A percentile compares a stretch with the other conserved stretches of the same genome.
Conservation (phyloP, 1,140 invertebrate species). For the Episyrphus balteatus region DNA sequence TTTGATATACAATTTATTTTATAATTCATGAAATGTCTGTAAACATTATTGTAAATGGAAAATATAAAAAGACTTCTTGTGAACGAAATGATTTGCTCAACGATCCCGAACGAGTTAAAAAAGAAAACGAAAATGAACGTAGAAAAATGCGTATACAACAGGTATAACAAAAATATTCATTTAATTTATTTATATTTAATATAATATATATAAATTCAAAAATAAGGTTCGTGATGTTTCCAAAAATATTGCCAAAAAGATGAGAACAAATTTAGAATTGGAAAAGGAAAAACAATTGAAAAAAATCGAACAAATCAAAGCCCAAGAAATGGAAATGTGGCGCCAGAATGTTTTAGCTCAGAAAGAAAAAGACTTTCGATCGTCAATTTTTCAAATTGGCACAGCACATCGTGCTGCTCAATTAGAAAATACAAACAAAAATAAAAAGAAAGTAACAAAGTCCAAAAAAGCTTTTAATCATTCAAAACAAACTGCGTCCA, state of each 20-base stretch:
- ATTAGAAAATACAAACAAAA: slow-evolving; percentile 15
- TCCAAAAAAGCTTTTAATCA: neutral
- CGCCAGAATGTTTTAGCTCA: slow-evolving; percentile 25
- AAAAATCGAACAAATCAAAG: slow-evolving; percentile 17
- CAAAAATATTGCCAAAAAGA: slow-evolving; percentile 18
- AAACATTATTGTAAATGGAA: slow-evolving; percentile 16
- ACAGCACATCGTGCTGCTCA: slow-evolving; percentile 26
- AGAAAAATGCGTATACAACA: slow-evolving; percentile 29
- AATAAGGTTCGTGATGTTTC: slow-evolving; percentile 29
- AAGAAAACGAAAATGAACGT: slow-evolving; percentile 25
- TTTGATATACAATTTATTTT: neutral
- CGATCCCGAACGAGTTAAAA: slow-evolving; percentile 19
- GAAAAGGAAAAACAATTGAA: slow-evolving; percentile 20
- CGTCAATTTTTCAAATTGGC: slow-evolving; percentile 25
- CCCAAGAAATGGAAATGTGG: slow-evolving; percentile 23
- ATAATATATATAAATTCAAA: neutral
- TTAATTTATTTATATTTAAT: neutral
- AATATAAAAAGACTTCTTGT: slow-evolving; percentile 6
- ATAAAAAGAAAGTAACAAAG: neutral
- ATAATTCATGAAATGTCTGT: slow-evolving; percentile 11
- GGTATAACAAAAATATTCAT: slow-evolving; percentile 12
- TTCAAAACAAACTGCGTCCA: too few species aligned
- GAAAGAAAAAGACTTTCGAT: slow-evolving; percentile 23
- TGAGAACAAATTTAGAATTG: slow-evolving; percentile 21
- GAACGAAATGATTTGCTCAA: slow-evolving; percentile 5